Base-by-base conservation (phyloP, 2,888 invertebrate genomes). In the Pristionchus entomophagus region DNA sequence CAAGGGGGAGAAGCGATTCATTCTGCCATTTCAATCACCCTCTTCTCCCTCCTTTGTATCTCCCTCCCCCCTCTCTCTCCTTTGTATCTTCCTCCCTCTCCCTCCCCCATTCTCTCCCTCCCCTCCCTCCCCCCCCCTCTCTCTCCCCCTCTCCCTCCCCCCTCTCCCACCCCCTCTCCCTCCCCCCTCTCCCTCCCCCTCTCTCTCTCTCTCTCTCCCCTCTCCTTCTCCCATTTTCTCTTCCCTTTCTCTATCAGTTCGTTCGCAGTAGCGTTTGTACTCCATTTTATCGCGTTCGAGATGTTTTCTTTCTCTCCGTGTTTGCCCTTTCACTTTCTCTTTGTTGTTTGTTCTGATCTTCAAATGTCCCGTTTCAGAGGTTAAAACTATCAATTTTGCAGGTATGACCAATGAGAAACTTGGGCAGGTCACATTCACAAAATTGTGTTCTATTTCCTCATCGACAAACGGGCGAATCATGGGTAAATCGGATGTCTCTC, bases 1-100 rank as follows among this genome's bases (percentile, higher is more conserved):
- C 26, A 38, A n/a, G 29, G 35, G 22, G 22, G 69, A 69, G 38
- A 69, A 69, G 69, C 35, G 69, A 69, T 69, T 69, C 69, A 69
- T 69, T 69, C 69, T 69, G 69, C 69, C 69, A 69, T 69, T 69
- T 69, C 69, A 69, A 69, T 69, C 69, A 14, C 56, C n/a, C 56
- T 56, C 56, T 56, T 5, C n/a, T 22, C 19, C 22, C 38, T 38
- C 69, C 69, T 19, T 19, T 69, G 4, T 29, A 6, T 62, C 38
- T 35, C 69, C 17, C 69, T 29, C 69, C 17, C 69, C 29, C 10
- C 69, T 8, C 69, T 3, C 35, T 12, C 32, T 35, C 62, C 1
- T 12, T 59, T n/a, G n/a, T 59, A 19, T 59, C 62, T 29, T n/a
- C 29, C 22, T 56, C 53, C 14, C 49, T 56, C 53, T 56, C n/a